Percentiles rank a stretch among this genome's conserved stretches.
Evolutionary conservation across 1,140 invertebrate genomes (phyloP).

Genomic region (Ceratoteleas bidentatus): DNA sequence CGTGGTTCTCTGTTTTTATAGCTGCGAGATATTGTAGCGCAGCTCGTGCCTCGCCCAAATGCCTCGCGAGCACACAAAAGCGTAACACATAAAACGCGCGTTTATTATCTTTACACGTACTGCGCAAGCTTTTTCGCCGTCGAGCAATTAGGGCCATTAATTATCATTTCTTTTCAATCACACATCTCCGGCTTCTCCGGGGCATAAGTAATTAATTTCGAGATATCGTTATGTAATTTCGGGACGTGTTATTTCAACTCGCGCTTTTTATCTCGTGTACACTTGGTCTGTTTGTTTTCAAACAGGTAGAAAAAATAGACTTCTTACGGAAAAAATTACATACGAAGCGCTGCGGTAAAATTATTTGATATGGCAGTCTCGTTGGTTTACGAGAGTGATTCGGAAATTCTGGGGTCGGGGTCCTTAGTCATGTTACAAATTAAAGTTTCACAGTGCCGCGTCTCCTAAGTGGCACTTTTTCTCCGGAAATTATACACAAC

Average conservation of each 20-base stretch:
- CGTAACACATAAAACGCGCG: slow-evolving; percentile 40
- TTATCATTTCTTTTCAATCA: slow-evolving; percentile 17
- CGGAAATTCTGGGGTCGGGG: slow-evolving; percentile 4
- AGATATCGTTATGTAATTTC: background rate
- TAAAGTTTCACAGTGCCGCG: slow-evolving; percentile 29
- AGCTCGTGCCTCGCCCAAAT: slow-evolving; percentile 53
- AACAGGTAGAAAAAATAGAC: no score
- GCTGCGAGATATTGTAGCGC: slow-evolving; percentile 46
- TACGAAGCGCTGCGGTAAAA: no score
- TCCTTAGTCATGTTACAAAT: slow-evolving; percentile 31
- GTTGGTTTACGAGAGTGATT: no score
- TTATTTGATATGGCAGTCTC: no score
- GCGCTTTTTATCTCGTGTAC: no score
- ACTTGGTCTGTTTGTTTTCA: no score
- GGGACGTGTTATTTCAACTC: no score
- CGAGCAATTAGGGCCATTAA: slow-evolving; percentile 30
- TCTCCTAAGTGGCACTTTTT: slow-evolving; percentile 25
- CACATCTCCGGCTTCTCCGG: background rate
- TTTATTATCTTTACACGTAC: slow-evolving; percentile 56
- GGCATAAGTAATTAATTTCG: background rate
- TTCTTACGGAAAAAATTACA: no score
- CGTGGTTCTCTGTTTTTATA: slow-evolving; percentile 52
- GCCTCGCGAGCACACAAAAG: slow-evolving; percentile 42
- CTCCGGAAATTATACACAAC: slow-evolving; percentile 21
- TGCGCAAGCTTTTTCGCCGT: slow-evolving; percentile 28